A percentile compares a stretch with the other conserved stretches of the same genome.
Conservation (phyloP, 2,113 vertebrate species). For the Coreoperca whiteheadi region DNA sequence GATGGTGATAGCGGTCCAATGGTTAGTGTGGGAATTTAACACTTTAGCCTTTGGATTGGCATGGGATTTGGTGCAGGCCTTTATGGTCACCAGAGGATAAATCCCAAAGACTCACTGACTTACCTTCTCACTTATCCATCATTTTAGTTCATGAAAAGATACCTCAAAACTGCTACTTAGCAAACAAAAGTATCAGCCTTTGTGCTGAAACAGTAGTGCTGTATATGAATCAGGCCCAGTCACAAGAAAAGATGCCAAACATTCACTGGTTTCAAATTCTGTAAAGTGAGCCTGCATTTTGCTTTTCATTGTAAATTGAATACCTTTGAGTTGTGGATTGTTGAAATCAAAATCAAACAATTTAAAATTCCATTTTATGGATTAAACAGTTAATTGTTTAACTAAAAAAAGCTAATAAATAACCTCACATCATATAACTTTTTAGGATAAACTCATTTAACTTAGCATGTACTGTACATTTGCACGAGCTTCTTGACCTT, state of each 20-base stretch:
- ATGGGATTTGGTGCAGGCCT: slow-evolving; percentile 28
- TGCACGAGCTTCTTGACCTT: not conserved
- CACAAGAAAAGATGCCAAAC: not conserved
- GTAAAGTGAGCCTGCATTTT: not conserved
- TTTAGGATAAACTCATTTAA: not conserved
- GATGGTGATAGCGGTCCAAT: not conserved
- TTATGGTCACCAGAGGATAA: slow-evolving; percentile 21
- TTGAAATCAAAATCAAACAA: too few species aligned
- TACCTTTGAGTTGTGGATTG: not conserved
- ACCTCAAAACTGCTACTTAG: not conserved
- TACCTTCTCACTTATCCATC: not conserved
- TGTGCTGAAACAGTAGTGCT: not conserved
- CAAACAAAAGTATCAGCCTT: not conserved
- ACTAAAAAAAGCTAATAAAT: not conserved
- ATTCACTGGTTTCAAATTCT: too few species aligned
- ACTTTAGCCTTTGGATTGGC: slow-evolving; percentile 15
- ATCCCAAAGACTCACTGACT: slow-evolving; percentile 16
- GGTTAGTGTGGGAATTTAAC: slow-evolving; percentile 21
- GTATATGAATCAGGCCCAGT: not conserved
- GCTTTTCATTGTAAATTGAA: not conserved
- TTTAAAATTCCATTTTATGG: not conserved
- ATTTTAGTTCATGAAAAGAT: not conserved
- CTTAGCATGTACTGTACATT: too few species aligned
- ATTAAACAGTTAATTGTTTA: not conserved
- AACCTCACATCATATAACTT: not conserved